These are phyloP conservation scores for Pedionomus torquatus DNA, from an alignment of 2,113 vertebrate species.

Conservation along the genomic window DNA sequence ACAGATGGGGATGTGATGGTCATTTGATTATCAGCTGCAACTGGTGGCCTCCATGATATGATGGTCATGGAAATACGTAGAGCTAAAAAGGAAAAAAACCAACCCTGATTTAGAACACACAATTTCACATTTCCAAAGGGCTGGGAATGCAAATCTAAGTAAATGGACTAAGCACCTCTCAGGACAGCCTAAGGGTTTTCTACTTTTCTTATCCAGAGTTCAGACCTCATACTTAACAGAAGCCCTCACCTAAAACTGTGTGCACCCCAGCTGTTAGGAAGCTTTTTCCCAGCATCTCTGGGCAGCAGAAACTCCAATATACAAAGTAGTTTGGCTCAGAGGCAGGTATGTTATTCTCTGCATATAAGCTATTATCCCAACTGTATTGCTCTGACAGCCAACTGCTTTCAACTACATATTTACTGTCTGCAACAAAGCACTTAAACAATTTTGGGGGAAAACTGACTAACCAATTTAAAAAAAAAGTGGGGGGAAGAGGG, in stretches of 20 bases:
- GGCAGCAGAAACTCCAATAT: neutral
- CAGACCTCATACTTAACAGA: neutral
- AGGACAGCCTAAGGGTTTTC: neutral
- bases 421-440: neutral
- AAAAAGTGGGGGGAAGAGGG: no score
- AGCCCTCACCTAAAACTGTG: neutral
- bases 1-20: neutral
- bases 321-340: neutral
- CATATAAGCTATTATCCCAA: neutral
- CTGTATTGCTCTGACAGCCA: neutral
- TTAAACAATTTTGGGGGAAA: neutral
- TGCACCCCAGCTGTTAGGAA: neutral
- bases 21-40: neutral
- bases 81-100: accelerated
- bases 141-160: neutral
- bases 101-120: neutral
- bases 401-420: neutral
- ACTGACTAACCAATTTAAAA: neutral
- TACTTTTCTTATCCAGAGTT: neutral
- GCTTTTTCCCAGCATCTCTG: neutral
- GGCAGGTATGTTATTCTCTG: neutral
- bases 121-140: neutral
- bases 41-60: neutral
- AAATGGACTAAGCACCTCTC: neutral
- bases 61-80: neutral